Base-by-base conservation (phyloP, 2,797 vertebrate genomes). In the Bovichtus diacanthus region DNA sequence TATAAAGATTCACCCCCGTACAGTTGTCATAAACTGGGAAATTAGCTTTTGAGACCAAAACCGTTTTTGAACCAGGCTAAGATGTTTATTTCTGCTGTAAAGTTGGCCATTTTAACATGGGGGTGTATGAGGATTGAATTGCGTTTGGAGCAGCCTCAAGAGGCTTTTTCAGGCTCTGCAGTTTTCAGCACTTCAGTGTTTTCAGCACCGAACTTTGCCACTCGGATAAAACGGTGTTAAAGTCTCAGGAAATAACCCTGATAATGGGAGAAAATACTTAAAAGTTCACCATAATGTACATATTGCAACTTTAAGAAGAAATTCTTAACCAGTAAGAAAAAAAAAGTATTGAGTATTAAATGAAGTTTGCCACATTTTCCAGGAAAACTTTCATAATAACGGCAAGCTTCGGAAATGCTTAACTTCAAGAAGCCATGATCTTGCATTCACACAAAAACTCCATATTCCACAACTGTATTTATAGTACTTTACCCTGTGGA, bases 401-500 rank as follows among this genome's bases (percentile, higher is more conserved):
- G 41, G 27, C 25, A 54, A 34, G 25, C n/a, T 59, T 64, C 23
- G 54, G 12, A 46, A 19, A 18, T 12, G 44, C 25, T 16, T 2
- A 21, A 29, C 47, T 41, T 29, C 9, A 49, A 46, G 38, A 67
- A 67, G 29, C 34, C 23, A n/a, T 49, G 2, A 23, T 47, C 18
- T 39, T 50, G n/a, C 10, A 39, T 51, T 73, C 7, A 25, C 36
- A 34, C 18, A 56, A 43, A 15, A 11, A 51, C 50, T 29, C 7
- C 16, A 46, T 62, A 50, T n/a, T 1, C 13, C 27, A 21, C 36
- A 27, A 7, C 16, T 53, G 9, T 27, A 21, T 54, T 41, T 5
- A 9, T 34, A 6, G 1, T 21, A 2, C 19, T 62, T 68, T 91
- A 99, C 98, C 98, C 96, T 63, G 96, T 94, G 84, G 96, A 91